Evolutionary conservation across 2,888 invertebrate species (phyloP), one percentile per base, ranked within the genome.

Genomic region (Brachypalpus laphriformis): DNA sequence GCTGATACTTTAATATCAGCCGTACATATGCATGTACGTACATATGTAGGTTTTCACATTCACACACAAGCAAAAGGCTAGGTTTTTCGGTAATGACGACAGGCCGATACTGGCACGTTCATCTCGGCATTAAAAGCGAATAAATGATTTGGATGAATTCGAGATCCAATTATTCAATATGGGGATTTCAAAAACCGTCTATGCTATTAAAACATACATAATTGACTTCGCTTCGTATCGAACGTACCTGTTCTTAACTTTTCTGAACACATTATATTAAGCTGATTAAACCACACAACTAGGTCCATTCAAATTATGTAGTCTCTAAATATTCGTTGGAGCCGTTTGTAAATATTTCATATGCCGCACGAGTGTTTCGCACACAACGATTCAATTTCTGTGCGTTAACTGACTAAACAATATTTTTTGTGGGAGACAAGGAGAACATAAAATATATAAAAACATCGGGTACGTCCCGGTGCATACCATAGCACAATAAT

Each of bases 361-460:
- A 65, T 70, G 61, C 70, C 63, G 70, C 75, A 76, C 61, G 49
- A 14, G 70, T 51, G 54, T 68, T 25, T 28, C 40, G 63, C 70
- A 75, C 70, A 71, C 68, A 70, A 70, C 81, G 71, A 59, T 34
- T 65, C 49, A 65, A 75, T 56, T 68, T 75, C 75, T 63, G 81
- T 81, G 63, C 81, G 49, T 75, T 75, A 75, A 70, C 68, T 82
- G 63, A 82, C 70, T 76, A 66, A 57, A 75, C 70, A 71, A 71
- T 82, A 63, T 68, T 81, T 75, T 82, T 75, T 40, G 81, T 82
- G 75, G 54, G 57, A 78, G 61, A 45, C 34, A 28, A 71, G 63
- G 40, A 70, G 71, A 75, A 72, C 59, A 72, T 72, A 34, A 59
- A 72, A 66, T 66, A 66, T 74, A 49, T 74, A 59, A 80, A 66